Evolutionary conservation across 1,140 invertebrate species (phyloP), one percentile per base, ranked within the genome.

Genomic region (Drosophila orena): DNA sequence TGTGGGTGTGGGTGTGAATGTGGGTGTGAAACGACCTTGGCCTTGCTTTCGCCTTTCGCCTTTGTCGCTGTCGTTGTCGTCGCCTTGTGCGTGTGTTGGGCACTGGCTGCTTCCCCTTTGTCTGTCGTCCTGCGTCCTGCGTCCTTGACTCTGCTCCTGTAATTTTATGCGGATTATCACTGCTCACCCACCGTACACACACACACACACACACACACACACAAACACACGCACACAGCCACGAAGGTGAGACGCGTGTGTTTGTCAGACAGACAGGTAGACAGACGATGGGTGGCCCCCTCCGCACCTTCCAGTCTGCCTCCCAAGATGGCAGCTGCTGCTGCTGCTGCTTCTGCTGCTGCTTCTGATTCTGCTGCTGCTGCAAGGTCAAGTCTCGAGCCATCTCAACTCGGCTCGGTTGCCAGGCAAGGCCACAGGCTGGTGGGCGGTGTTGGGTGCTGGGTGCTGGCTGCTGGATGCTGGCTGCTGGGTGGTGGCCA

Each of bases 111-210:
- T 46, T 14, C n/a, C 42, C 27, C 12, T 24, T 24, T 14, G 22
- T 47, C 14, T 27, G 12, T 8, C 24, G 22, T 47, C 46, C 35
- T 38, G 37, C 10, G 38, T 40, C 22, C 20, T 49, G 24, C 22
- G 42, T 66, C 44, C 44, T 65, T 62, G 65, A 58, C 61, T 43
- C 62, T 79, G 79, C 57, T 59, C 4, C 44, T n/a, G 84, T 91
- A 91, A 91, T 91, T 90, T 91, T 90, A 91, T 91, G 90, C 81
- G 90, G 90, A 90, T 88, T 91, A 84, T 88, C 77, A 88, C 79
- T 70, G 38, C 56, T 49, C 47, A 46, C 43, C 43, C 43, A 20
- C 27, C 27, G 27, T 30, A 30, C 22, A 44, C 53, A 68, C 37
- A 58, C 20, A 43, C 58, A 56, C 22, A 49, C 37, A 52, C 37